These are phyloP conservation scores for Garra rufa DNA, from an alignment of 2,113 vertebrate species.

Conservation along the genomic window DNA sequence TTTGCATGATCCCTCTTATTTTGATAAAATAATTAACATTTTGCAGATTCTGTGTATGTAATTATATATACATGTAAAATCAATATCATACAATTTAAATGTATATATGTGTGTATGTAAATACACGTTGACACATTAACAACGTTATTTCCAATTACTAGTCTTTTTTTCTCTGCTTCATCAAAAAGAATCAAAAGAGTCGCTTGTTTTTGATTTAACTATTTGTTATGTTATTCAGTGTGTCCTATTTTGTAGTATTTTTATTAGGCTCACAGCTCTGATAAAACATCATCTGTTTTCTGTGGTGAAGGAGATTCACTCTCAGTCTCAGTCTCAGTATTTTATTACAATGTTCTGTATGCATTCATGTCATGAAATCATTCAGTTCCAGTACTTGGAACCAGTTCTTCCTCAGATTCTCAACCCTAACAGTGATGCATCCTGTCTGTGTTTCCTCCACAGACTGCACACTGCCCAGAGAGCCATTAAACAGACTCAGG, in stretches of 20 bases:
- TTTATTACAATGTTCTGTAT: neutral
- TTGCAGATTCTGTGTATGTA: too few relatives aligned
- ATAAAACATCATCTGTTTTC: neutral
- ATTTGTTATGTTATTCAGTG: neutral
- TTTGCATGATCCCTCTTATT: too few relatives aligned
- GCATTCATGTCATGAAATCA: neutral
- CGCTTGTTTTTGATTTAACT: neutral
- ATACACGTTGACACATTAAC: neutral
- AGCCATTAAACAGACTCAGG: slow-evolving; percentile 99
- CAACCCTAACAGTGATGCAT: neutral
- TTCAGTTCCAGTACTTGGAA: neutral
- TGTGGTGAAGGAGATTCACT: neutral
- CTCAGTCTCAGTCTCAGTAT: neutral
- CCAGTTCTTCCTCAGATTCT: neutral
- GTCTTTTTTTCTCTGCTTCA: neutral
- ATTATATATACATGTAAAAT: too few relatives aligned
- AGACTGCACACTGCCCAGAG: slow-evolving; percentile 97
- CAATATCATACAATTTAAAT: too few relatives aligned
- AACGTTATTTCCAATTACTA: neutral
- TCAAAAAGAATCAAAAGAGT: neutral
- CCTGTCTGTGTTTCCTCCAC: slow-evolving; percentile 52
- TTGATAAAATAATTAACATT: too few relatives aligned
- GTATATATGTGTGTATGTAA: too few relatives aligned
- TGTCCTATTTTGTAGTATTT: neutral
- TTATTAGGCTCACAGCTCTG: neutral